Percentiles rank a stretch among this genome's conserved stretches.
Conservation (phyloP, 2,113 vertebrate species). For the Nibea coibor region DNA sequence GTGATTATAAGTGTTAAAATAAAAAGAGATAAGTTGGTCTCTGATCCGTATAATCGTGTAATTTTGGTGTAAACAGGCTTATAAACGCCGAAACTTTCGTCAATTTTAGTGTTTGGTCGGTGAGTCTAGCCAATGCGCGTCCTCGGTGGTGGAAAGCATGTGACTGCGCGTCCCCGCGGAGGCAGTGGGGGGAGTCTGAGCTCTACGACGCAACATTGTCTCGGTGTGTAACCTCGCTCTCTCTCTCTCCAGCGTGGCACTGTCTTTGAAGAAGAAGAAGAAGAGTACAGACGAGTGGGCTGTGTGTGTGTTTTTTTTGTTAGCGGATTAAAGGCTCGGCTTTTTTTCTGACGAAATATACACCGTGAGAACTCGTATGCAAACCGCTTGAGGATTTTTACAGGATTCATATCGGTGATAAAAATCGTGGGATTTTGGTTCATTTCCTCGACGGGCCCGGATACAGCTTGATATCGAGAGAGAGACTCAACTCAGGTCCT, state of each 20-base stretch:
- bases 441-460: conserved; percentile 61
- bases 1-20: background rate
- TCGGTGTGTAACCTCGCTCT: background rate
- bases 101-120: background rate
- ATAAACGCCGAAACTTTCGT: background rate
- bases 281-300: background rate
- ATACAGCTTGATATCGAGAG: conserved; percentile 58
- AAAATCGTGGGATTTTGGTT: conserved; percentile 42
- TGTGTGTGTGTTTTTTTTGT: background rate
- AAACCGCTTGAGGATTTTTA: conserved; percentile 12
- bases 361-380: conserved; percentile 29
- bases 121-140: conserved; percentile 39
- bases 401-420: background rate
- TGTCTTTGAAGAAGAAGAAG: background rate
- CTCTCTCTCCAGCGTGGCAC: conserved; percentile 75
- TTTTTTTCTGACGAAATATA: conserved; percentile 21
- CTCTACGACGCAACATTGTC: conserved; percentile 55
- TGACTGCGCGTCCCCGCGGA: conserved; percentile 75
- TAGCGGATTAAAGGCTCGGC: conserved; percentile 3
- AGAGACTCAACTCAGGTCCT: conserved; percentile 74
- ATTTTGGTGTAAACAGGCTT: background rate
- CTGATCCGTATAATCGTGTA: background rate
- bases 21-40: background rate
- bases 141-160: conserved; percentile 57
- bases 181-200: background rate